These are phyloP conservation scores for Porites evermanni DNA, from an alignment of 92 coral and sea anemone species.

Conservation along the genomic window DNA sequence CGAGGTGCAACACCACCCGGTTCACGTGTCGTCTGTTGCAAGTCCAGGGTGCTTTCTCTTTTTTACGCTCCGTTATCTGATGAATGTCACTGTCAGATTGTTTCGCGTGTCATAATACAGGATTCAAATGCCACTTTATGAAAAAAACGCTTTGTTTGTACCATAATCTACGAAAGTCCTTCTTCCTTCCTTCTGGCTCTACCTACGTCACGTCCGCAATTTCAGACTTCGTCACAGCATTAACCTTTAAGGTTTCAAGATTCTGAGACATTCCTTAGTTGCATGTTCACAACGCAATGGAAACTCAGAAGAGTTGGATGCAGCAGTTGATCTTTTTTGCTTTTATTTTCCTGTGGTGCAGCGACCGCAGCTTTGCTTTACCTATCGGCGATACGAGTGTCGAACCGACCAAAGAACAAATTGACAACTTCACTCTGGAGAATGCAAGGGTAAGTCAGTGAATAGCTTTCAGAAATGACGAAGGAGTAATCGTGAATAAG, in stretches of 20 bases:
- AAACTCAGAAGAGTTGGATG: not conserved
- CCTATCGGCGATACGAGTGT: not conserved
- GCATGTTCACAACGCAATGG: not conserved
- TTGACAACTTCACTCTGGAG: not conserved
- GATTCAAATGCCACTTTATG: too few relatives aligned
- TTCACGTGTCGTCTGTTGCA: too few relatives aligned
- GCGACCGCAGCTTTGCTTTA: not conserved
- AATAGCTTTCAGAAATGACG: not conserved
- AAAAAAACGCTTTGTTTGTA: too few relatives aligned
- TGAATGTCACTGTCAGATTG: too few relatives aligned
- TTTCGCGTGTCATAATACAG: too few relatives aligned
- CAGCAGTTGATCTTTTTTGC: not conserved
- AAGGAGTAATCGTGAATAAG: not conserved
- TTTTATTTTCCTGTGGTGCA: slow-evolving; percentile 6
- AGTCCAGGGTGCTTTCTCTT: too few relatives aligned
- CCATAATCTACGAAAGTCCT: too few relatives aligned
- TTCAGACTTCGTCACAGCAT: too few relatives aligned
- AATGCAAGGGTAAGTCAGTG: not conserved
- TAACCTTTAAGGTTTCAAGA: not conserved
- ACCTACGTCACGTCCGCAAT: too few relatives aligned
- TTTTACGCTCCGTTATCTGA: too few relatives aligned
- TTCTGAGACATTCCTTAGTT: not conserved
- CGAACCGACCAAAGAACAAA: not conserved
- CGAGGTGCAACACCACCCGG: too few relatives aligned
- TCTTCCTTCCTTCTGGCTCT: too few relatives aligned